phyloP scores from a whole-genome alignment of 2,888 invertebrate species.

The Mamestra brassicae region DNA sequence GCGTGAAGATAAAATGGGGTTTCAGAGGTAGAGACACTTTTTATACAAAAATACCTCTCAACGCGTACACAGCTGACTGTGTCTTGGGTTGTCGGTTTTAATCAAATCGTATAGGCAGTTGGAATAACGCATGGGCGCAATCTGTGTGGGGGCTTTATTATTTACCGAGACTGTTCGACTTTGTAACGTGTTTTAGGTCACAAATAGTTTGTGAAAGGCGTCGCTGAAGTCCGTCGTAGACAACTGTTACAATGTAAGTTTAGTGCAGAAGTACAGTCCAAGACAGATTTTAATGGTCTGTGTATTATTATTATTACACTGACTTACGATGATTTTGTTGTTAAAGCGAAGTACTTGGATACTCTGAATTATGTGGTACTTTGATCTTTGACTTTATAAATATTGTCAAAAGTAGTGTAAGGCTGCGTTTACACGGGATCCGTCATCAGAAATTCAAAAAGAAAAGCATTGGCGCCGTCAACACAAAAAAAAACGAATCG shows the following conservation, averaged over 20 bases:
- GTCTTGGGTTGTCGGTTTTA: constrained; percentile 2
- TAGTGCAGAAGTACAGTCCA: constrained; percentile 27
- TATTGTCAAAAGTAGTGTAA: neutral
- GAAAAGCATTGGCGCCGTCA: no score
- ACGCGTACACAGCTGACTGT: neutral
- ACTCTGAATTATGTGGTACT: constrained; percentile 8
- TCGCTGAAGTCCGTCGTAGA: neutral
- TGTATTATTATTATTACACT: constrained; percentile 19
- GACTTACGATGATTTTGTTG: constrained; percentile 24
- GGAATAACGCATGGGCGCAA: constrained; percentile 5
- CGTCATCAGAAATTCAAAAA: no score
- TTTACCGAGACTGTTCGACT: constrained; percentile 21
- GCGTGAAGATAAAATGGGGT: constrained; percentile 40
- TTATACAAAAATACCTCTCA: neutral
- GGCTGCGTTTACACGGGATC: no score
- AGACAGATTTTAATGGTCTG: constrained; percentile 40
- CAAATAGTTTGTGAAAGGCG: constrained; percentile 33
- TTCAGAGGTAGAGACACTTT: constrained; percentile 9
- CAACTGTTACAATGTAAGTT: constrained; percentile 43
- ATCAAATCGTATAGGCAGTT: constrained; percentile 13
- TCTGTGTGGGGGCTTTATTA: constrained; percentile 17
- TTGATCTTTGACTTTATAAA: constrained; percentile 16
- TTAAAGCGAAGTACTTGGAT: constrained; percentile 7
- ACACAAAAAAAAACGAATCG: no score
- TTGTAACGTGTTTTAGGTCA: constrained; percentile 43